Evolutionary conservation across 2,888 invertebrate species (phyloP), one percentile per base, ranked within the genome.

Genomic region (Pheosia gnoma): DNA sequence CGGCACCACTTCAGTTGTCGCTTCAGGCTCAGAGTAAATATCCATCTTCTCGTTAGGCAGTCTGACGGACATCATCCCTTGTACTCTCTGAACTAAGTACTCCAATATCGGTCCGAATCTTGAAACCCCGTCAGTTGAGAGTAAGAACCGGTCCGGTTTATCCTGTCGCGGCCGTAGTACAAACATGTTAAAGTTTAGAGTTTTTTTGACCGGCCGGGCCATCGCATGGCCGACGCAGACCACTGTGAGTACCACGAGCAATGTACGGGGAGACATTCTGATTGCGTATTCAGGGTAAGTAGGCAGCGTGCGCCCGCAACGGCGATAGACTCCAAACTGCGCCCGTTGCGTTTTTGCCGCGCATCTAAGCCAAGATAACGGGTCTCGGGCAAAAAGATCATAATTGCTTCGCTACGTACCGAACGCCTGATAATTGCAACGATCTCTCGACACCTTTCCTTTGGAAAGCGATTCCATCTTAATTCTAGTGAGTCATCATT

Each of bases 51-150:
- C 95, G 70, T 94, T 94, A 38, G 95, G 94, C 59, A 95, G 87
- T 74, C 95, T 95, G n/a, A 95, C 94, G 0, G 96, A 96, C 88
- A 95, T 95, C 72, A 95, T 93, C 0, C 95, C 94, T 85, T 96
- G 96, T 59, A 96, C 94, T 57, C 95, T 94, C 80, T 96, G 96
- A 6, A 96, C 94, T 52, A 96, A 82, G 71, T 95, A 94, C 79
- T 96, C 96, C 67, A 96, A 82, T 58, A 96, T 85, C 0, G 96
- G 95, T 6, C 96, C 96, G 80, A 96, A 95, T 78, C 95, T 91
- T 1, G 94, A 94, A 1, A 93, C 80, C 0, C 91, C 91, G 47
- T 91, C 89, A 0, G 90, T 90, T 0, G 90, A 80, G 11, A 87
- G 68, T 9, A 90, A 74, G 43, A 91, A 82, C 13, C 90, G 84